Evolutionary conservation across 2,888 invertebrate species (phyloP).

Genomic region (Ariolimax columbianus): DNA sequence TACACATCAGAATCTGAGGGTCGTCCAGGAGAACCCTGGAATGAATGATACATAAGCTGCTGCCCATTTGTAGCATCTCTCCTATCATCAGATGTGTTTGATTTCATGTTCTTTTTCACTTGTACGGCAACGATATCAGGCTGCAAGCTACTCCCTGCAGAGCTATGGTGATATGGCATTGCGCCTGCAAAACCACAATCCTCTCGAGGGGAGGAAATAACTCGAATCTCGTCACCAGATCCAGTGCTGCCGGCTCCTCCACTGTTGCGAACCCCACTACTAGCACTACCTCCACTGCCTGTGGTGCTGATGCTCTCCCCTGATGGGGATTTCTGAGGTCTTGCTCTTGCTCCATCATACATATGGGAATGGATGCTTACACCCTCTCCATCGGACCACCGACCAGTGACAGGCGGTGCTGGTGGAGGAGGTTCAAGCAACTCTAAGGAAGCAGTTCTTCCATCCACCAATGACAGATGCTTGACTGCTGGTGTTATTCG

Average conservation of each 20-base stretch:
- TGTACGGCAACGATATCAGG: conserved; percentile 80
- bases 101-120: conserved; percentile 53
- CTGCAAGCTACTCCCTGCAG: conserved; percentile 62
- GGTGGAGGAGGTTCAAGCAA: conserved; percentile 70
- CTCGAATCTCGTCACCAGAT: conserved; percentile 47
- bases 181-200: conserved; percentile 50
- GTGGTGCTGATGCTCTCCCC: conserved; percentile 70
- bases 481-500: conserved; percentile 82
- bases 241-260: conserved; percentile 34
- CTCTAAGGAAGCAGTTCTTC: conserved; percentile 62
- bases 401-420: conserved; percentile 58
- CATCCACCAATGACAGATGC: conserved; percentile 71
- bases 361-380: conserved; percentile 47
- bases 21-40: conserved; percentile 81
- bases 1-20: conserved; percentile 53
- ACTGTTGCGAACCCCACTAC: conserved; percentile 41
- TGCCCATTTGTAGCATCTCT: conserved; percentile 59
- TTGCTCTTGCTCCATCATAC: conserved; percentile 52
- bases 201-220: conserved; percentile 52
- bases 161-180: conserved; percentile 52
- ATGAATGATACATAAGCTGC: conserved; percentile 80
- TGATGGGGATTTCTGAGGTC: conserved; percentile 68
- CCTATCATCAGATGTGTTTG: conserved; percentile 55
- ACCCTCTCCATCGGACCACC: conserved; percentile 72
- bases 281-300: conserved; percentile 56